Evolutionary conservation across 2,888 invertebrate genomes (phyloP).

Genomic region (Drosophila stalkeri): DNA sequence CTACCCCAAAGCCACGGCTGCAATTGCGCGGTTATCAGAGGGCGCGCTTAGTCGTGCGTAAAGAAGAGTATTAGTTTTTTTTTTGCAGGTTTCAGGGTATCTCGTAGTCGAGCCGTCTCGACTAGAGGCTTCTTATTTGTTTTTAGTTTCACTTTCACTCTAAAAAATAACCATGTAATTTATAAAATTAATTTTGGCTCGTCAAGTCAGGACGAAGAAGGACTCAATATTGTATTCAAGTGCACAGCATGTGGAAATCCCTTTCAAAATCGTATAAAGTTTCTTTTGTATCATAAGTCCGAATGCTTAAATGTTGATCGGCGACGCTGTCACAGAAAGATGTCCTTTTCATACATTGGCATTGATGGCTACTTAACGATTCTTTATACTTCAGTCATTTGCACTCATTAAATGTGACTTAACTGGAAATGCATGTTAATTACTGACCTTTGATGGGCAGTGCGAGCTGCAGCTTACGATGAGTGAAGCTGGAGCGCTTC

Average conservation of each 20-base stretch:
- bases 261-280: background rate
- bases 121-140: no score
- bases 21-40: no score
- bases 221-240: no score
- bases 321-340: background rate
- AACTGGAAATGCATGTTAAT: slow-evolving; percentile 3
- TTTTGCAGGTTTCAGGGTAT: no score
- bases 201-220: no score
- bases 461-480: slow-evolving; percentile 15
- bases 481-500: slow-evolving; percentile 18
- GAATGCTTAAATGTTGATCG: background rate
- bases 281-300: background rate
- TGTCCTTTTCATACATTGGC: background rate
- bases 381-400: background rate
- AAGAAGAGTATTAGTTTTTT: no score
- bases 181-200: no score
- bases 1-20: no score
- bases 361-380: background rate
- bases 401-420: background rate
- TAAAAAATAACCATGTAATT: no score
- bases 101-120: no score
- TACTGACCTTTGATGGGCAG: background rate
- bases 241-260: background rate
- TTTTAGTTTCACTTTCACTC: no score
- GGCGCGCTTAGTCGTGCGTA: no score